A percentile compares a stretch with the other conserved stretches of the same genome.
Conservation (phyloP, 2,888 invertebrate species). For the Eupithecia dodoneata region DNA sequence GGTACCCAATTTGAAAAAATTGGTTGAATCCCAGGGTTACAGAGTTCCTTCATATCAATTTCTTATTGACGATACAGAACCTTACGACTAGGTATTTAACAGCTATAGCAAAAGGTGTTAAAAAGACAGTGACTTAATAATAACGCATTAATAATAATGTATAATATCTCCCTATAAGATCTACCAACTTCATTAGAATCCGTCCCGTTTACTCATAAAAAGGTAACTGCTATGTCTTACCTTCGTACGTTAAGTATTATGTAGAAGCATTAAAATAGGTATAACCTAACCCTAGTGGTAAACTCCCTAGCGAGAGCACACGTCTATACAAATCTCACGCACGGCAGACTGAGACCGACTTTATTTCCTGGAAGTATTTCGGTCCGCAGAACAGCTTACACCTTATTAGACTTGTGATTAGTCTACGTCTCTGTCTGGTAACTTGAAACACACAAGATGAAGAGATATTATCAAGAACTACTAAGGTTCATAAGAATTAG, state of each 20-base stretch:
- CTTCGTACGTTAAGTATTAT: not conserved
- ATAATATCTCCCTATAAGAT: too few relatives aligned
- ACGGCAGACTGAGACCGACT: not conserved
- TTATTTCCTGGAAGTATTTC: constrained; percentile 37
- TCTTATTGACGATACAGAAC: too few relatives aligned
- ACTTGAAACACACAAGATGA: constrained; percentile 13
- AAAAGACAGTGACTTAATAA: too few relatives aligned
- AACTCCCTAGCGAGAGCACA: not conserved
- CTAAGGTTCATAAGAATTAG: not conserved
- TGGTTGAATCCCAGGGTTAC: too few relatives aligned
- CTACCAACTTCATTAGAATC: too few relatives aligned
- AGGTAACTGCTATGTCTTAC: not conserved
- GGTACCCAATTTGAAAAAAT: too few relatives aligned
- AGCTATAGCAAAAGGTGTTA: too few relatives aligned
- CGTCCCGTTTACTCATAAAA: not conserved
- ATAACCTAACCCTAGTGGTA: not conserved
- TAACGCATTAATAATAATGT: too few relatives aligned
- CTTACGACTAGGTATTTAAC: too few relatives aligned
- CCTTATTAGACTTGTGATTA: constrained; percentile 30
- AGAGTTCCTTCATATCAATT: too few relatives aligned
- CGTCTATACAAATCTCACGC: constrained; percentile 13
- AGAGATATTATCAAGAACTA: not conserved
- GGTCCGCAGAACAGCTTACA: constrained; percentile 19
- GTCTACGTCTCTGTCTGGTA: constrained; percentile 22
- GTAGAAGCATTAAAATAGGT: not conserved